Conservation (phyloP, 2,113 vertebrate genomes). For the Platysteira castanea region DNA sequence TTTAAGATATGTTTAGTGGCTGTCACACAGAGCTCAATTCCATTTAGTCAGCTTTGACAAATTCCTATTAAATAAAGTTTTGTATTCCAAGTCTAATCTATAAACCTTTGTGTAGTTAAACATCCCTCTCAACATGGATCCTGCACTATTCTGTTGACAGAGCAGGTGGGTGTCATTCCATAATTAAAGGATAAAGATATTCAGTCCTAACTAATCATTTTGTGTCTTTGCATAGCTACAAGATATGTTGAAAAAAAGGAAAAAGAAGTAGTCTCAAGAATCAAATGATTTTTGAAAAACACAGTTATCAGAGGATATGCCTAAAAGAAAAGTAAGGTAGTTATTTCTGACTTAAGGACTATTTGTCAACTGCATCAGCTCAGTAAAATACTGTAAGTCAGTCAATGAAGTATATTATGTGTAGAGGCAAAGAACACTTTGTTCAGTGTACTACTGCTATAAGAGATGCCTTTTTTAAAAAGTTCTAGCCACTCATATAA, state of each 20-base stretch:
- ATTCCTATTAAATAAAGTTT: neutral
- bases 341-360: neutral
- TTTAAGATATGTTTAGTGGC: neutral
- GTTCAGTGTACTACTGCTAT: neutral
- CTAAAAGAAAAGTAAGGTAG: neutral
- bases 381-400: neutral
- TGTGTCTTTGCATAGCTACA: neutral
- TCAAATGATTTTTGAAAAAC: neutral
- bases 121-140: neutral
- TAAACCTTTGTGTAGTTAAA: neutral
- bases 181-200: neutral
- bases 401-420: neutral
- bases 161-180: neutral
- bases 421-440: neutral
- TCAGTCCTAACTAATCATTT: neutral
- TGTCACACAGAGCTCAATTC: neutral
- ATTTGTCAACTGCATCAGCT: neutral
- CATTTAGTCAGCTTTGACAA: neutral
- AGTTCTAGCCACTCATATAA: neutral
- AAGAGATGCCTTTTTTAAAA: neutral
- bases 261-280: neutral
- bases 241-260: neutral
- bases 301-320: neutral
- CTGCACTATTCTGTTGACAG: neutral
- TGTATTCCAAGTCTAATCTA: neutral